Evolutionary conservation across 92 coral and sea anemone species (phyloP).

Genomic region (Zoanthus gigantus): DNA sequence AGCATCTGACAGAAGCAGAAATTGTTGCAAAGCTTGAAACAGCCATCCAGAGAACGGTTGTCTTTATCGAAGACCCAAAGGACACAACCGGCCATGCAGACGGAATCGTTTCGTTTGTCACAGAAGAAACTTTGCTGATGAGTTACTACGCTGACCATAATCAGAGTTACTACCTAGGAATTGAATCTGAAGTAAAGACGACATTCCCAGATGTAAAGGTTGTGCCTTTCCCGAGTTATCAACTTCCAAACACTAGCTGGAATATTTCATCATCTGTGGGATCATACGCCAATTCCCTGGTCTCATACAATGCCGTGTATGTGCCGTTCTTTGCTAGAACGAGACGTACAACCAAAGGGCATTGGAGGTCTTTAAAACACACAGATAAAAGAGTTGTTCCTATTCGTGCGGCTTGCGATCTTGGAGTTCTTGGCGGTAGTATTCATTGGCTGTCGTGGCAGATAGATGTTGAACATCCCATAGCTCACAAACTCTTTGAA

Average conservation of each 20-base stretch:
- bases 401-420: conserved; percentile 59
- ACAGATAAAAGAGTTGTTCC: conserved; percentile 77
- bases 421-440: conserved; percentile 81
- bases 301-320: conserved; percentile 84
- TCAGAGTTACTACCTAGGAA: conserved; percentile 59
- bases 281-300: conserved; percentile 79
- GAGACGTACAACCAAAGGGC: conserved; percentile 67
- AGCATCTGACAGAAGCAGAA: conserved; percentile 29
- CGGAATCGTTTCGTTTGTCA: conserved; percentile 78
- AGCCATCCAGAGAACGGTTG: conserved; percentile 65
- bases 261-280: conserved; percentile 75
- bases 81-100: conserved; percentile 89
- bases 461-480: conserved; percentile 70
- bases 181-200: conserved; percentile 59
- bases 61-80: conserved; percentile 68
- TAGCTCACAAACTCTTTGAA: conserved; percentile 69
- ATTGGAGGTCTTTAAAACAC: conserved; percentile 56
- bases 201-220: conserved; percentile 66
- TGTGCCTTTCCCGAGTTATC: conserved; percentile 71
- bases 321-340: conserved; percentile 65
- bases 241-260: conserved; percentile 41
- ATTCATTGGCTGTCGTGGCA: conserved; percentile 90
- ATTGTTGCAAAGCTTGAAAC: conserved; percentile 55
- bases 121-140: conserved; percentile 64
- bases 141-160: conserved; percentile 32